Evolutionary conservation across 1,140 invertebrate genomes (phyloP).

Genomic region (Saccostrea echinata): DNA sequence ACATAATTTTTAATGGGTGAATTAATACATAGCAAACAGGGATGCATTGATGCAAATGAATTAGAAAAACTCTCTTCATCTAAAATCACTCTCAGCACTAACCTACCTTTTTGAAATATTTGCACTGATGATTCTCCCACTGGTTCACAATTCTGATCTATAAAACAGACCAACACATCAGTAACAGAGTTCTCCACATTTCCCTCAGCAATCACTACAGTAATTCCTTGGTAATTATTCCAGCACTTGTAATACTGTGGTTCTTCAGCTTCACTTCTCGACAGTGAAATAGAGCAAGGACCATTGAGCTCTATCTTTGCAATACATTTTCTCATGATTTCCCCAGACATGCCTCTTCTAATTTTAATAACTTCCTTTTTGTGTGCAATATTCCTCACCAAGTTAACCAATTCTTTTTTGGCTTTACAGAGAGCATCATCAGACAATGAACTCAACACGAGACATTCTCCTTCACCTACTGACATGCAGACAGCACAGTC

Average conservation of each 20-base stretch:
- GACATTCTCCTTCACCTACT: too few relatives aligned
- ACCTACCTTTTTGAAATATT: constrained; percentile 4
- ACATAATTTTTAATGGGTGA: too few relatives aligned
- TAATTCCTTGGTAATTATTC: neutral
- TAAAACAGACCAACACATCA: neutral
- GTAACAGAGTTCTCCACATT: neutral
- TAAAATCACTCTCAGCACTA: too few relatives aligned
- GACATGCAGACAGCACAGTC: too few relatives aligned
- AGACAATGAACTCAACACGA: too few relatives aligned
- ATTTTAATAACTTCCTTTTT: neutral
- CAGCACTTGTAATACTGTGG: constrained; percentile 2
- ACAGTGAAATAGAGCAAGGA: neutral
- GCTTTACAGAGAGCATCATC: too few relatives aligned
- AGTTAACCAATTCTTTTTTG: too few relatives aligned
- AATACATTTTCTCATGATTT: neutral
- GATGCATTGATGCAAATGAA: too few relatives aligned
- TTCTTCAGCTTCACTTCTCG: neutral
- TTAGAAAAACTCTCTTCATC: too few relatives aligned
- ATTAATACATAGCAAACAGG: too few relatives aligned
- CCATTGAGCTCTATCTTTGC: neutral
- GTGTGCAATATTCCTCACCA: too few relatives aligned
- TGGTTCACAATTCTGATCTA: neutral
- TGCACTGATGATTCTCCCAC: neutral
- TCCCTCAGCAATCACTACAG: neutral
- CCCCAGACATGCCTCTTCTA: neutral